A percentile compares a stretch with the other conserved stretches of the same genome.
Conservation (phyloP, 30 jellyfish, hydroid and myxozoan genomes). For the Hydractinia echinata region DNA sequence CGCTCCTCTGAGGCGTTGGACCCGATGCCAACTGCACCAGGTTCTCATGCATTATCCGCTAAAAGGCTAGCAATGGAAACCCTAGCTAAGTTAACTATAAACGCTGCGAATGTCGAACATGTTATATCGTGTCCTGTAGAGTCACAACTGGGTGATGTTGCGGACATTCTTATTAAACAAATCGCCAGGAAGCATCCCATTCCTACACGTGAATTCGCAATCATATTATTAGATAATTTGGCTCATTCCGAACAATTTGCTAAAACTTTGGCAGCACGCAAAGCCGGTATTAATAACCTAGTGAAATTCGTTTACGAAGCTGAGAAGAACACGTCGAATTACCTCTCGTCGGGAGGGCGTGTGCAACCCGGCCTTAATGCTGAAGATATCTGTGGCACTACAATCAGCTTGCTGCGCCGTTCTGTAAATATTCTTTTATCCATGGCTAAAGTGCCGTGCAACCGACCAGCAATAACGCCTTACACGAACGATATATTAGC, state of each 20-base stretch:
- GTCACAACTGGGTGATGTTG: conserved; percentile 50
- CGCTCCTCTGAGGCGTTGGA: conserved; percentile 96
- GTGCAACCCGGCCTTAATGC: conserved; percentile 99
- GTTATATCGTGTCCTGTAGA: conserved; percentile 72
- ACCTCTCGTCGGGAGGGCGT: conserved; percentile 97
- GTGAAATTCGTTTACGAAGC: conserved; percentile 90
- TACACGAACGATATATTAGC: conserved; percentile 78
- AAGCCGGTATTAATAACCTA: conserved; percentile 68
- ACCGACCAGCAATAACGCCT: conserved; percentile 76
- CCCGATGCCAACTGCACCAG: conserved; percentile 98
- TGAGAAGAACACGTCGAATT: conserved; percentile 90
- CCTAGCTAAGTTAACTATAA: conserved; percentile 89
- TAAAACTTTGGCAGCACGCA: conserved; percentile 71
- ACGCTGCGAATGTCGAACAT: conserved; percentile 69
- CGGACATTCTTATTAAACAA: conserved; percentile 69
- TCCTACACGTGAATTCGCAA: conserved; percentile 90
- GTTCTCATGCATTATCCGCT: conserved; percentile 90
- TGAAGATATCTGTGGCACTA: conserved; percentile 96
- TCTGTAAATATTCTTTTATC: conserved; percentile 92
- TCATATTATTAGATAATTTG: conserved; percentile 86
- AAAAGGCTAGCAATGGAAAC: conserved; percentile 87
- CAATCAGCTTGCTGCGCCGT: conserved; percentile 93
- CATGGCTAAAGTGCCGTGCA: conserved; percentile 71
- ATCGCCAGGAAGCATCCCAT: conserved; percentile 71
- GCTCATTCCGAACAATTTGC: conserved; percentile 83